Percentiles rank a stretch among this genome's conserved stretches.
These are phyloP conservation scores for Gallinago nigripennis DNA, from an alignment of 2,797 vertebrate genomes.

Conservation along the genomic window DNA sequence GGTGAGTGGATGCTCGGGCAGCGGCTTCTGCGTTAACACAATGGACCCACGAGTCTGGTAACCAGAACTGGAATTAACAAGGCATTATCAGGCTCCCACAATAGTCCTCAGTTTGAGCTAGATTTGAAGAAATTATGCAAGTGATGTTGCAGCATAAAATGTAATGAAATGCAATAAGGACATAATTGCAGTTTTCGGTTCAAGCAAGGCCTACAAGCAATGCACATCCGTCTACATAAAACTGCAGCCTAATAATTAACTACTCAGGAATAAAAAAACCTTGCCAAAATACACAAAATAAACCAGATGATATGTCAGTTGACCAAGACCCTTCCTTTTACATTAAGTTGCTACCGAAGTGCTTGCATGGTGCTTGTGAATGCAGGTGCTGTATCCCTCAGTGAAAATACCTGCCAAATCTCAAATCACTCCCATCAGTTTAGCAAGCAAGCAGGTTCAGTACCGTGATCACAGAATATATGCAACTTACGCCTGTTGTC, in stretches of 20 bases:
- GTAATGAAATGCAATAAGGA: not conserved
- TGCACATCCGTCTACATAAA: accelerated
- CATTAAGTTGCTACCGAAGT: accelerated
- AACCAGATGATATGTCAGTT: not conserved
- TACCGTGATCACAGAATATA: not conserved
- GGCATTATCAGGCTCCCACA: not conserved
- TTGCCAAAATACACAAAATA: not conserved
- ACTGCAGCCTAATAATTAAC: not conserved
- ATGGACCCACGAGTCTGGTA: not conserved
- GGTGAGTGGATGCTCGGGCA: not conserved
- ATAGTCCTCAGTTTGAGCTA: not conserved
- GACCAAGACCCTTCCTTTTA: not conserved
- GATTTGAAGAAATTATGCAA: not conserved
- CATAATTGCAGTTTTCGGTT: not conserved
- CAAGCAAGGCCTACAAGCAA: not conserved
- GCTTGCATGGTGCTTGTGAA: not conserved
- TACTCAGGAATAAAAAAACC: not conserved
- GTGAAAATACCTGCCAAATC: not conserved
- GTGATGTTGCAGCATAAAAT: not conserved
- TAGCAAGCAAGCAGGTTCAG: not conserved
- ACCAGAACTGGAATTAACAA: not conserved
- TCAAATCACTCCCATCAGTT: not conserved
- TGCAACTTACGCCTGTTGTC: not conserved
- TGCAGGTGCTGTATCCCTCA: not conserved
- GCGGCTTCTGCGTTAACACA: not conserved